A percentile compares a stretch with the other conserved stretches of the same genome.
phyloP scores from a whole-genome alignment of 2,797 vertebrate genomes.

The Cynopterus sphinx region DNA sequence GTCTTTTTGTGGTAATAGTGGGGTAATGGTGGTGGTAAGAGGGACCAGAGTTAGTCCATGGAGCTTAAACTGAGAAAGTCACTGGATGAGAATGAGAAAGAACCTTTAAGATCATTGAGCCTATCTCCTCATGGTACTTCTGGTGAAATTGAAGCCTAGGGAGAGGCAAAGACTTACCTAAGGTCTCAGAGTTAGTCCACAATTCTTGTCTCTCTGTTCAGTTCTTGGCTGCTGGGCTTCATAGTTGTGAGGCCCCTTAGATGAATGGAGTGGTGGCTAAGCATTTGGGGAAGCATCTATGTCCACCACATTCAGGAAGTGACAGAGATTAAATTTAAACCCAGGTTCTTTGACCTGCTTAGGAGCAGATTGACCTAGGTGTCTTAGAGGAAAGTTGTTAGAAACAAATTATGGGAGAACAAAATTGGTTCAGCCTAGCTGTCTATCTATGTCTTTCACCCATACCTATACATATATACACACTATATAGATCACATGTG shows the following conservation, averaged over 20 bases:
- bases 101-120: neutral
- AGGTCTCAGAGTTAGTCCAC: neutral
- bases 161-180: neutral
- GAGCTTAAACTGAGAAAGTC: conserved; percentile 20
- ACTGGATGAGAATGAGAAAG: conserved; percentile 17
- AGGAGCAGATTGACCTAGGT: neutral
- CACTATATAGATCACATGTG: neutral
- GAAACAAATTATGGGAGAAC: neutral
- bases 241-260: neutral
- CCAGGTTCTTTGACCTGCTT: neutral
- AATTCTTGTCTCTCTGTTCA: neutral
- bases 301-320: conserved; percentile 8
- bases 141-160: neutral
- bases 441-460: neutral
- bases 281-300: neutral
- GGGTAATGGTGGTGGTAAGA: neutral
- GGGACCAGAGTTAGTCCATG: neutral
- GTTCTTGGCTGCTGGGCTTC: neutral
- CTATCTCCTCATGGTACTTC: neutral
- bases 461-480: neutral
- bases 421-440: conserved; percentile 11
- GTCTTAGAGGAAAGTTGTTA: conserved; percentile 8
- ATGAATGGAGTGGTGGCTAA: neutral
- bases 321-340: neutral
- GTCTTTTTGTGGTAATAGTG: neutral